These are phyloP conservation scores for Gastracanthus pulcherrimus DNA, from an alignment of 2,888 invertebrate genomes.

Conservation along the genomic window DNA sequence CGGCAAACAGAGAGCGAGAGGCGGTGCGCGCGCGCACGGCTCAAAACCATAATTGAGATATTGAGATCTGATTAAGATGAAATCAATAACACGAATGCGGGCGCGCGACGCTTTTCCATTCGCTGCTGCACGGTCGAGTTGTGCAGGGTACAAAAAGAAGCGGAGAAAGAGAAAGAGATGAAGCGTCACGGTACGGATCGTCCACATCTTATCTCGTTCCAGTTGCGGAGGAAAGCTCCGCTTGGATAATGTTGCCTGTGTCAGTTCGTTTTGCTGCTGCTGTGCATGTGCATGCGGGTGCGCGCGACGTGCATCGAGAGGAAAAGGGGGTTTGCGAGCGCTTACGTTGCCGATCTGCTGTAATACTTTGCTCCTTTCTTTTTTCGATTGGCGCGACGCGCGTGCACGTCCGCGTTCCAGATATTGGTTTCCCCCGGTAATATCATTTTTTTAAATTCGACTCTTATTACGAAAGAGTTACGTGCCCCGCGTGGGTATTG, in stretches of 20 bases:
- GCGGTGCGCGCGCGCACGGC: constrained; percentile 58
- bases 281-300: not conserved
- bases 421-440: constrained; percentile 49
- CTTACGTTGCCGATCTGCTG: constrained; percentile 38
- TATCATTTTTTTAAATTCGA: constrained; percentile 53
- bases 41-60: constrained; percentile 76
- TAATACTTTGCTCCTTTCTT: constrained; percentile 7
- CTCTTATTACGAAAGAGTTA: constrained; percentile 40
- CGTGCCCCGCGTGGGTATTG: not conserved
- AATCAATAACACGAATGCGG: constrained; percentile 72
- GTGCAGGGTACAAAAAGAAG: not conserved
- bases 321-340: not conserved
- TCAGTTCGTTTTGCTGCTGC: no score
- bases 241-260: constrained; percentile 32
- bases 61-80: constrained; percentile 77
- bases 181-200: not conserved
- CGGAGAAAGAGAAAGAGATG: not conserved
- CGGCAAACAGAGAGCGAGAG: constrained; percentile 76
- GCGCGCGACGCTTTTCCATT: not conserved
- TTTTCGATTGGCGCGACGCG: not conserved
- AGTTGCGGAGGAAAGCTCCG: constrained; percentile 24
- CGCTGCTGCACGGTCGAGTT: no score
- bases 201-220: constrained; percentile 30
- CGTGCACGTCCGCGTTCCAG: not conserved
- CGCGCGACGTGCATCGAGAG: not conserved